Evolutionary conservation across 2,797 vertebrate species (phyloP).

Genomic region (Apogon talboti): DNA sequence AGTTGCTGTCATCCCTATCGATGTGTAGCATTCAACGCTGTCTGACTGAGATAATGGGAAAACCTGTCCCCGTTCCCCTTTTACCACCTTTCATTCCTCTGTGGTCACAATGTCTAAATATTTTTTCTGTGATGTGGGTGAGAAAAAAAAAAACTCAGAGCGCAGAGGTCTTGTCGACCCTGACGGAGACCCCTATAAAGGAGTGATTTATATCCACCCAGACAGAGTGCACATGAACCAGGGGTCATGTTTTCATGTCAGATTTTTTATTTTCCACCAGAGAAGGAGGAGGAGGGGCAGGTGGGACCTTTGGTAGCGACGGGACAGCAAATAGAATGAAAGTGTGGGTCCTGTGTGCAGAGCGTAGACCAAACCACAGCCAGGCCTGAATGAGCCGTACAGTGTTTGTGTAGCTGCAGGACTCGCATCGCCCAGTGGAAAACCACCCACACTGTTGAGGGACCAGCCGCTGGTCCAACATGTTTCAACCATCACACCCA

Average conservation of each 20-base stretch:
- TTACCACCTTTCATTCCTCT: constrained; percentile 34
- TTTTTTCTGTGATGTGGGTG: constrained; percentile 81
- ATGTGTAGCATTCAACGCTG: constrained; percentile 50
- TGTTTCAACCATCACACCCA: constrained; percentile 64
- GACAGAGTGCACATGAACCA: constrained; percentile 68
- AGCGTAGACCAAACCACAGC: constrained; percentile 63
- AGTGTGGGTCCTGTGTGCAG: constrained; percentile 69
- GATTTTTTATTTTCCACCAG: constrained; percentile 73
- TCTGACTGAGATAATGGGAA: constrained; percentile 78
- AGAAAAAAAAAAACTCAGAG: constrained; percentile 75
- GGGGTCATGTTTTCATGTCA: constrained; percentile 68
- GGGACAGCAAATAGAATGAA: constrained; percentile 80
- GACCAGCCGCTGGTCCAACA: constrained; percentile 64
- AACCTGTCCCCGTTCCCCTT: constrained; percentile 66
- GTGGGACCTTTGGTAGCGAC: constrained; percentile 24
- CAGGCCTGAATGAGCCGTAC: constrained; percentile 71
- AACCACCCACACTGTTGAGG: constrained; percentile 85
- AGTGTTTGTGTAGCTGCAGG: constrained; percentile 84
- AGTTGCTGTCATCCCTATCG: constrained; percentile 16
- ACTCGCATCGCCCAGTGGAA: constrained; percentile 73
- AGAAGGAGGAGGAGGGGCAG: constrained; percentile 17
- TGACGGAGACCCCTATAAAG: constrained; percentile 73
- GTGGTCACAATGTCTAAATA: constrained; percentile 78
- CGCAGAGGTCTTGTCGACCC: constrained; percentile 67
- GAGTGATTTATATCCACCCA: constrained; percentile 84